Evolutionary conservation across 2,888 invertebrate genomes (phyloP).

Genomic region (Fragum fragum): DNA sequence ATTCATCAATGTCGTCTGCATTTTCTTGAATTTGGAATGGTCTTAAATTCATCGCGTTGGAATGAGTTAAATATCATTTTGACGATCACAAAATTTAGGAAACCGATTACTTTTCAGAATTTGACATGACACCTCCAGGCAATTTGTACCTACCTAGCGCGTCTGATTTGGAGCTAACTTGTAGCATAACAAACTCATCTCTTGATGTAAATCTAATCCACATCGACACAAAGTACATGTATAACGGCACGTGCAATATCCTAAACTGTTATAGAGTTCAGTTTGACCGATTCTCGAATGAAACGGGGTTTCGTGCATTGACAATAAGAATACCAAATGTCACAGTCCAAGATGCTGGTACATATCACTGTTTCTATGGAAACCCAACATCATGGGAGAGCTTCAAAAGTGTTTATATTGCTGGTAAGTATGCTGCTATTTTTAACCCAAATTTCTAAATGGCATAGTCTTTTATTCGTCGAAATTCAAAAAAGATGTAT

Average conservation of each 20-base stretch:
- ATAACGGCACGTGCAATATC: background rate
- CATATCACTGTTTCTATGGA: background rate
- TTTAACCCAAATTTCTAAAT: too few relatives aligned
- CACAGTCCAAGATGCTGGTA: background rate
- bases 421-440: background rate
- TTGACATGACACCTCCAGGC: background rate
- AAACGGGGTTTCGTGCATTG: background rate
- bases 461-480: too few relatives aligned
- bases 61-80: too few relatives aligned
- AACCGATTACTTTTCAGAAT: background rate
- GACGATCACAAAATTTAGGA: too few relatives aligned
- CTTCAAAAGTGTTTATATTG: background rate
- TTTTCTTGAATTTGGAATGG: too few relatives aligned
- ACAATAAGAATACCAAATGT: background rate
- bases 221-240: background rate
- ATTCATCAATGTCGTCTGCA: too few relatives aligned
- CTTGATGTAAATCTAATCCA: background rate
- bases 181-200: background rate
- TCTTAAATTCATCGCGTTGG: too few relatives aligned
- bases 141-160: background rate
- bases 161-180: background rate
- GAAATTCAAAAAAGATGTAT: too few relatives aligned
- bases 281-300: background rate
- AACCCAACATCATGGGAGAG: background rate
- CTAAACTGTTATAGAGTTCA: background rate